Percentiles rank a stretch among this genome's conserved stretches.
Evolutionary conservation across 2,797 vertebrate genomes (phyloP).

Genomic region (Spondyliosoma cantharus): DNA sequence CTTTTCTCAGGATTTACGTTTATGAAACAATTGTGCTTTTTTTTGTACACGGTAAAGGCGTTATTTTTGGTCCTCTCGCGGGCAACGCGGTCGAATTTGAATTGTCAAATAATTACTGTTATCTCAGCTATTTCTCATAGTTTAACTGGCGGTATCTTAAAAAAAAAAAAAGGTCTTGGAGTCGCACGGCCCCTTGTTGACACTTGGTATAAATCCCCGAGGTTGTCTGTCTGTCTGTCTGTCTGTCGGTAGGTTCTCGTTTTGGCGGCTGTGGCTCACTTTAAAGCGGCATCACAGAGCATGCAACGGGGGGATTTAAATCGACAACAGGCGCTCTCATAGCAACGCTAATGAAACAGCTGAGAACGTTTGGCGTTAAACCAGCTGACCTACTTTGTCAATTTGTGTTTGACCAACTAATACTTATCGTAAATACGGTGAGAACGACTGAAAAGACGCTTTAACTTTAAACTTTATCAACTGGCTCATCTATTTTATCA

Average conservation of each 20-base stretch:
- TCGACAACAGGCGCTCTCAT: constrained; percentile 34
- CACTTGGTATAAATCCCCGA: background rate
- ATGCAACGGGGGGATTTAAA: constrained; percentile 45
- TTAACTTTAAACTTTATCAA: background rate
- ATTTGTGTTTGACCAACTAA: background rate
- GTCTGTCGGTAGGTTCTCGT: background rate
- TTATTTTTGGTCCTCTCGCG: background rate
- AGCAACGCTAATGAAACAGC: constrained; percentile 59
- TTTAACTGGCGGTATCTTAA: background rate
- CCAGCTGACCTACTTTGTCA: constrained; percentile 12
- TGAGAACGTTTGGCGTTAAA: constrained; percentile 13
- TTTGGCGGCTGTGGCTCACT: constrained; percentile 64
- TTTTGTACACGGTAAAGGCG: background rate
- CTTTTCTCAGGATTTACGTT: background rate
- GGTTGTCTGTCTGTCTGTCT: background rate
- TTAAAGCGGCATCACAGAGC: constrained; percentile 66
- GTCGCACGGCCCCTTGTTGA: too few species aligned
- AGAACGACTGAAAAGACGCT: background rate
- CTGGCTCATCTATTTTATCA: background rate
- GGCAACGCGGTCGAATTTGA: background rate
- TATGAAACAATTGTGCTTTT: background rate
- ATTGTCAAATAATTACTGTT: background rate
- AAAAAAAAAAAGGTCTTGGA: too few species aligned
- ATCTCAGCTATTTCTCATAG: background rate
- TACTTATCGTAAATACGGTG: background rate